These are phyloP conservation scores for Ptychobarbus kaznakovi DNA, from an alignment of 2,797 vertebrate genomes.

Conservation along the genomic window DNA sequence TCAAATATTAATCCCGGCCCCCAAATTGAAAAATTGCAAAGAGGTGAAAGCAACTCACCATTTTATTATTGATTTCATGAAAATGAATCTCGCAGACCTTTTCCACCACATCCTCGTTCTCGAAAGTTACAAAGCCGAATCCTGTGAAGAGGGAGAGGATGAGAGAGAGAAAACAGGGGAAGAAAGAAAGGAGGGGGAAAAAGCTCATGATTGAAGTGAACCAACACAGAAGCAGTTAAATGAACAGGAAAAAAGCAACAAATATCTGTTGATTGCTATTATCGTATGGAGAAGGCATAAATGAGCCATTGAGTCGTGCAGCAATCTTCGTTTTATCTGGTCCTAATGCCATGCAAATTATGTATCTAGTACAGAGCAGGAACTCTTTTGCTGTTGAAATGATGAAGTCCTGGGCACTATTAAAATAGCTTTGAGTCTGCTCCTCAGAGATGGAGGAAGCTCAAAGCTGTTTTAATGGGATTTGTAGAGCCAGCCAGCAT, in stretches of 20 bases:
- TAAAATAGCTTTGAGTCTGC: conserved; percentile 63
- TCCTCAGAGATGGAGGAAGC: conserved; percentile 57
- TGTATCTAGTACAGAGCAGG: conserved; percentile 58
- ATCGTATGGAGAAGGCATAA: conserved; percentile 53
- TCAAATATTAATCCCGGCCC: conserved; percentile 68
- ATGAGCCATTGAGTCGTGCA: conserved; percentile 57
- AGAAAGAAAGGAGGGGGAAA: conserved; percentile 25
- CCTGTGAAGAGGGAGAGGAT: conserved; percentile 74
- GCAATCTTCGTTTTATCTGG: conserved; percentile 59
- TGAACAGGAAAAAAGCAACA: conserved; percentile 63
- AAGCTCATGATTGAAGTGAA: conserved; percentile 64
- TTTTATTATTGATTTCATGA: conserved; percentile 98
- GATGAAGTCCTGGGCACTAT: conserved; percentile 66
- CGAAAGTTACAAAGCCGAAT: conserved; percentile 95
- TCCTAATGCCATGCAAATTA: conserved; percentile 63
- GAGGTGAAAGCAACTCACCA: conserved; percentile 83
- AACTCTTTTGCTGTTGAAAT: conserved; percentile 62
- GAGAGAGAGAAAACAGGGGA: conserved; percentile 30
- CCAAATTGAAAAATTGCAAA: conserved; percentile 61
- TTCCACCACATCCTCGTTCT: conserved; percentile 93
- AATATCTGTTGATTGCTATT: conserved; percentile 65
- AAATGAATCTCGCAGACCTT: conserved; percentile 97
- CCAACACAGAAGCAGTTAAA: conserved; percentile 59
- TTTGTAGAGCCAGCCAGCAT: conserved; percentile 65
- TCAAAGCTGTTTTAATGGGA: conserved; percentile 69